Conservation (phyloP, 2,113 vertebrate genomes). For the Panthera uncia region DNA sequence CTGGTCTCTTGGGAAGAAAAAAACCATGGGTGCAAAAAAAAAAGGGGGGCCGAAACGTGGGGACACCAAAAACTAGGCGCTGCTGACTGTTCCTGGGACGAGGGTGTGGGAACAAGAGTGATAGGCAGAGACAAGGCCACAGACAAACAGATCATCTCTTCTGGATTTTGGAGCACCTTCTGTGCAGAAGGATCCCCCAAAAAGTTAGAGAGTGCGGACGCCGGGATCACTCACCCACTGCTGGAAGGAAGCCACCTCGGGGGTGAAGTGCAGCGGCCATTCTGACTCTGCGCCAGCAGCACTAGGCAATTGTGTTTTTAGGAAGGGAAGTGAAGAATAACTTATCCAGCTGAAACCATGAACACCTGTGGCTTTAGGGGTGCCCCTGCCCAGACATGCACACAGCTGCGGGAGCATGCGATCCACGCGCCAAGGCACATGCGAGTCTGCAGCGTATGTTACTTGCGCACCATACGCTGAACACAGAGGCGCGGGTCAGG, state of each 20-base stretch:
- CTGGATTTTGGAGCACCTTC: background rate
- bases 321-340: slow-evolving; percentile 81
- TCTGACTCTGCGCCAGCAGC: slow-evolving; percentile 78
- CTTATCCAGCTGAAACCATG: slow-evolving; percentile 65
- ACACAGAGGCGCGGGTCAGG: background rate
- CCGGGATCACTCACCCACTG: slow-evolving; percentile 76
- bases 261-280: slow-evolving; percentile 75
- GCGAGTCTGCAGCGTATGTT: background rate
- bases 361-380: slow-evolving; percentile 69
- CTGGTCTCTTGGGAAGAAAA: slow-evolving; percentile 36
- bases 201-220: slow-evolving; percentile 53
- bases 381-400: slow-evolving; percentile 21
- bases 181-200: slow-evolving; percentile 59
- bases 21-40: background rate
- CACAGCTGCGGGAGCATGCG: background rate
- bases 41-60: background rate
- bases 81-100: background rate
- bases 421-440: background rate
- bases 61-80: background rate
- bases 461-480: background rate
- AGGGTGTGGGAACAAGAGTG: background rate
- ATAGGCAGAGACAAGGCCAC: background rate
- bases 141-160: slow-evolving; percentile 26
- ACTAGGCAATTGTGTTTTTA: slow-evolving; percentile 72
- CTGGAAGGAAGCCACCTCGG: slow-evolving; percentile 72